Conservation (phyloP, 2,113 vertebrate species). For the Onychorhynchus coronatus region DNA sequence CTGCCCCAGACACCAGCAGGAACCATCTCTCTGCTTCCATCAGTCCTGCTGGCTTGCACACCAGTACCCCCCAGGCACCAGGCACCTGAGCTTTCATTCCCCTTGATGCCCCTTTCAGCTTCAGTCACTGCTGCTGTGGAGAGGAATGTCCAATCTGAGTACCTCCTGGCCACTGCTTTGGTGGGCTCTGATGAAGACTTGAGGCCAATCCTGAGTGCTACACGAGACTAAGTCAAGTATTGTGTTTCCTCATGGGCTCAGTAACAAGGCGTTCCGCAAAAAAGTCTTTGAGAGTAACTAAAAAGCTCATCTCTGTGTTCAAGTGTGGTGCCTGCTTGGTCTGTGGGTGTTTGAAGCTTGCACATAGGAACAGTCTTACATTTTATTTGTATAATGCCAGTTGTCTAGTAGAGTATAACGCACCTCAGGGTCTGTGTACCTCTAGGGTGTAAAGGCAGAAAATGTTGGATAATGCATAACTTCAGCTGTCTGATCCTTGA, state of each 20-base stretch:
- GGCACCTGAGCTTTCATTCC: not conserved
- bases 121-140: not conserved
- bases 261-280: not conserved
- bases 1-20: not conserved
- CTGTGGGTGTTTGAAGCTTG: not conserved
- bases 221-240: not conserved
- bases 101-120: not conserved
- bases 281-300: not conserved
- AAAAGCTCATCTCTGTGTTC: not conserved
- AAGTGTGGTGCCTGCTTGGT: not conserved
- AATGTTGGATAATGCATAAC: not conserved
- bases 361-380: not conserved
- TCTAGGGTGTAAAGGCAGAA: not conserved
- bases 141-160: not conserved
- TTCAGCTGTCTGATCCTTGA: not conserved
- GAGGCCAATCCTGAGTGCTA: not conserved
- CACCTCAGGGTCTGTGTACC: not conserved
- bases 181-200: not conserved
- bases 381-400: not conserved
- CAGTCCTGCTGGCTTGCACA: not conserved
- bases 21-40: not conserved
- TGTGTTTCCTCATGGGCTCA: not conserved
- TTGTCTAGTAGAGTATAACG: not conserved
- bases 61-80: too few relatives aligned
- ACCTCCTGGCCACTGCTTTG: not conserved